Base-by-base conservation (phyloP, 2,797 vertebrate genomes). In the Takifugu ocellatus region DNA sequence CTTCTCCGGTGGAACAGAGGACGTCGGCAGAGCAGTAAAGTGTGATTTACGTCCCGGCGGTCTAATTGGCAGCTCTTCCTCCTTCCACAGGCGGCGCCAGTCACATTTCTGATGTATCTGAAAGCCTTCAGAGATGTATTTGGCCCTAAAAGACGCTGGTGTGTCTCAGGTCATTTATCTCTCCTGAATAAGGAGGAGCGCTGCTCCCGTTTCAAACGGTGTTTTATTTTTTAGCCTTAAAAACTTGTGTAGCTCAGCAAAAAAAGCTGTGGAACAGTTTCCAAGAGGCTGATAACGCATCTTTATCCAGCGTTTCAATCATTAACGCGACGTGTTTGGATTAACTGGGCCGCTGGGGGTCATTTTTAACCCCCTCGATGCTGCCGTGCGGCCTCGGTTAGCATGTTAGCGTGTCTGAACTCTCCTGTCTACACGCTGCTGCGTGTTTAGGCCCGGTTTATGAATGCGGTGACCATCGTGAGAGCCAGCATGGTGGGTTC, bases 41-140 rank as follows among this genome's bases (percentile, higher is more conserved):
- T 72, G 68, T 85, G 84, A 91, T 90, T 89, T 88, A 90, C 87
- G 84, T 63, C 64, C 75, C 64, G 57, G 68, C 70, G 72, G 63
- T 68, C 78, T 80, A 84, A 82, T 85, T 84, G 83, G 84, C 81
- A 74, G 79, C 76, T 50, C 75, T 81, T 77, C 75, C 66, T 73
- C 54, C 25, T 52, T 73, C 76, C 84, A 70, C 59, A 68, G 65
- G 72, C 85, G 49, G 74, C 70, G 54, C 65, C 53, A 63, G 61
- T 77, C 79, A 75, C 49, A 82, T 79, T 78, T 75, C 26, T 74
- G 79, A 84, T 81, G 70, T 79, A 62, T 77, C 63, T 84, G 72
- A 84, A 86, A 86, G 79, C 84, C 86, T 72, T 66, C 61, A 62
- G 79, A 84, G 86, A 87, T 75, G 79, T 78, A 78, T 61, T 81